phyloP scores from a whole-genome alignment of 2,888 invertebrate genomes.

The Antitype chi region DNA sequence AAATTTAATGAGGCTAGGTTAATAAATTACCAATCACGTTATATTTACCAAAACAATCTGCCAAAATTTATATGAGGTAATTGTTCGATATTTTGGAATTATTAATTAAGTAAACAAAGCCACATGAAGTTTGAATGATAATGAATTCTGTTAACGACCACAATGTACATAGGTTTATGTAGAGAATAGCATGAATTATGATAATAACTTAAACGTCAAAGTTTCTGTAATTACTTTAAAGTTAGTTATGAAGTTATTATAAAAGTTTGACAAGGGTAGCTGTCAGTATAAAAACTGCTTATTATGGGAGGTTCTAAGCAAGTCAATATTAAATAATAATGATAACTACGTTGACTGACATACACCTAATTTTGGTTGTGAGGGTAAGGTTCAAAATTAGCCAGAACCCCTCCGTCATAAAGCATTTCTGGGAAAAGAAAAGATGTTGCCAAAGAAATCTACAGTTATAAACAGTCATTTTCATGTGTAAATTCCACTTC shows the following conservation, averaged over 20 bases:
- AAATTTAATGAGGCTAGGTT: conserved; percentile 47
- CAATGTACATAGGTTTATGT: conserved; percentile 2
- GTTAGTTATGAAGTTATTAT: conserved; percentile 2
- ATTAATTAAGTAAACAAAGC: conserved; percentile 35
- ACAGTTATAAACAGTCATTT: too few relatives aligned
- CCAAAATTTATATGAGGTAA: conserved; percentile 49
- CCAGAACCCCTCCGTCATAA: too few relatives aligned
- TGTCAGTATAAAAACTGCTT: background rate
- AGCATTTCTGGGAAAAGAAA: too few relatives aligned
- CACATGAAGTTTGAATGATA: conserved; percentile 27
- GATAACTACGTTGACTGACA: too few relatives aligned
- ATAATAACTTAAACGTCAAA: conserved; percentile 13
- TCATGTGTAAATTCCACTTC: too few relatives aligned
- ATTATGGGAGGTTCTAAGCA: background rate
- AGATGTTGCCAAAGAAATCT: too few relatives aligned
- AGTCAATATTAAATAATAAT: background rate
- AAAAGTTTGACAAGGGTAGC: conserved; percentile 14
- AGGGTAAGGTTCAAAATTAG: too few relatives aligned
- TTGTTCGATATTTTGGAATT: conserved; percentile 36
- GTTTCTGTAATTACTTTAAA: conserved; percentile 20
- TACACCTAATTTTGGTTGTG: too few relatives aligned
- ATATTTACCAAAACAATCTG: conserved; percentile 46
- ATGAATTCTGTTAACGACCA: conserved; percentile 5
- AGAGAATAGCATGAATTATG: conserved; percentile 13
- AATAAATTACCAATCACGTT: conserved; percentile 56